Evolutionary conservation across 64 coral and sea anemone species (phyloP).

Genomic region (Astreopora myriophthalma): DNA sequence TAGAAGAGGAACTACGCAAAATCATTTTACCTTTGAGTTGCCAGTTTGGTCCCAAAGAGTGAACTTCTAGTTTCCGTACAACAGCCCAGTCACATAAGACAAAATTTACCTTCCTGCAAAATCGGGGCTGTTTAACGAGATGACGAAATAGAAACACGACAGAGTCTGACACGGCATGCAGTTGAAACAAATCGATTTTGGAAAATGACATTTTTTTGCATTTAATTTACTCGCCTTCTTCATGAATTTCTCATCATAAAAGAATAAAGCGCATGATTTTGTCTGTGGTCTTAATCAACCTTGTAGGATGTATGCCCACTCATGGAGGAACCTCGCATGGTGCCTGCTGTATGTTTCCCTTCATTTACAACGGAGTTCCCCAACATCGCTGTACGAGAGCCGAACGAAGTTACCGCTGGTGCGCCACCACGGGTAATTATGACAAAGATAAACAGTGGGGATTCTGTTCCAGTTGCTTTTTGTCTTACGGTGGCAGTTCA

Average conservation of each 20-base stretch:
- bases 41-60: too few species aligned
- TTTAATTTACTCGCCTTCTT: neutral
- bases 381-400: constrained; percentile 65
- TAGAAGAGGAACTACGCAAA: too few species aligned
- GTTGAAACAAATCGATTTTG: too few species aligned
- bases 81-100: too few species aligned
- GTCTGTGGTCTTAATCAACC: neutral
- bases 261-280: neutral
- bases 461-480: constrained; percentile 50
- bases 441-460: constrained; percentile 66
- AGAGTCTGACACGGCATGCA: too few species aligned
- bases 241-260: neutral
- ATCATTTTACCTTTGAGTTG: too few species aligned
- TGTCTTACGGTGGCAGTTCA: constrained; percentile 9
- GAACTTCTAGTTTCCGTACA: too few species aligned
- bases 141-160: too few species aligned
- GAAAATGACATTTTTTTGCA: neutral
- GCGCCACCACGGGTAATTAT: constrained; percentile 35
- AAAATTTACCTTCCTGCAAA: too few species aligned
- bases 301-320: constrained; percentile 61
- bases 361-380: constrained; percentile 16
- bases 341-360: constrained; percentile 65
- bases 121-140: too few species aligned
- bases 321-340: constrained; percentile 66
- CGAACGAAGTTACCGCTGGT: constrained; percentile 61